phyloP scores from a whole-genome alignment of 2,888 invertebrate species.

The Aradus depressus region DNA sequence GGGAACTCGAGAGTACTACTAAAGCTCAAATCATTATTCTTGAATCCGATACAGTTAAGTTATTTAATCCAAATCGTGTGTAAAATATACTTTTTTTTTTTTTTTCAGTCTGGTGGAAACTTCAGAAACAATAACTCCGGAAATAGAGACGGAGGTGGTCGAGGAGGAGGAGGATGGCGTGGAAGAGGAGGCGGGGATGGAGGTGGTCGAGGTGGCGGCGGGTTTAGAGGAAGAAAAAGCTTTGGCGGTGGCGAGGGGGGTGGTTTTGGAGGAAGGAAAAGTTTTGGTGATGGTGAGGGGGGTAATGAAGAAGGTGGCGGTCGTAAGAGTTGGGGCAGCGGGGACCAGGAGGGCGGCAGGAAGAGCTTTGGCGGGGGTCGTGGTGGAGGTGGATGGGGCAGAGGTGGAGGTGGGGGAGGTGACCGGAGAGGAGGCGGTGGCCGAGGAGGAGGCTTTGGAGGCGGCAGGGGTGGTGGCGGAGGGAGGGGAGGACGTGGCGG shows the following conservation, averaged over 20 bases:
- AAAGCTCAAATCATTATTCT: too few species aligned
- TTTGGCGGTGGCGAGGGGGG: constrained; percentile 31
- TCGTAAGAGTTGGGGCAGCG: constrained; percentile 27
- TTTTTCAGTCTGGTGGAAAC: too few species aligned
- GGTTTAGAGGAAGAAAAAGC: constrained; percentile 24
- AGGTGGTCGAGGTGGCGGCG: constrained; percentile 27
- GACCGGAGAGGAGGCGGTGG: constrained; percentile 31
- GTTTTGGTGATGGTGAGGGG: constrained; percentile 30
- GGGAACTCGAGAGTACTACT: too few species aligned
- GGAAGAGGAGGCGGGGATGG: constrained; percentile 29
- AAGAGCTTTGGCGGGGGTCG: constrained; percentile 26
- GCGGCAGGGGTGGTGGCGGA: constrained; percentile 41
- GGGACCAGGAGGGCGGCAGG: constrained; percentile 23
- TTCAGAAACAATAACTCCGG: too few species aligned
- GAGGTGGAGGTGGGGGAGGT: constrained; percentile 32
- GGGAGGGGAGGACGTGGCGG: constrained; percentile 37
- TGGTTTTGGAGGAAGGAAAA: constrained; percentile 27
- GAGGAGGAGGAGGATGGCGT: constrained; percentile 27
- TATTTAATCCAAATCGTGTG: too few species aligned
- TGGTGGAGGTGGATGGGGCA: constrained; percentile 29
- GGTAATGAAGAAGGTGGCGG: constrained; percentile 34
- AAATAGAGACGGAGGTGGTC: too few species aligned
- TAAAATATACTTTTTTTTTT: too few species aligned
- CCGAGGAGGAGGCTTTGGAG: constrained; percentile 35
- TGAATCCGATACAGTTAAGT: too few species aligned